Percentiles rank a stretch among this genome's conserved stretches.
Conservation (phyloP, 2,113 vertebrate species). For the Saimiri boliviensis region DNA sequence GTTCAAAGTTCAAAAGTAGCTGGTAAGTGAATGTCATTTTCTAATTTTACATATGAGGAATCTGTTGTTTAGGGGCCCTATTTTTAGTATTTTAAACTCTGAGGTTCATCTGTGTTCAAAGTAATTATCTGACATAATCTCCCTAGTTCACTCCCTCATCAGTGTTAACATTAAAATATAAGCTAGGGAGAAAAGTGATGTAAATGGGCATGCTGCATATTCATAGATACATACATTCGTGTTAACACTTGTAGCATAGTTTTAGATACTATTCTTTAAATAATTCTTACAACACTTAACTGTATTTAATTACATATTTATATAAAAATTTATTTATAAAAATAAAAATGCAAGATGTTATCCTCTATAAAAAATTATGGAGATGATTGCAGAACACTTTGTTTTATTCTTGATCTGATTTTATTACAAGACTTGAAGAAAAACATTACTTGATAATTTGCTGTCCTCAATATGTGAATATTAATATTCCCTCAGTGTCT, state of each 20-base stretch:
- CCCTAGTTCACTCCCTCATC: neutral
- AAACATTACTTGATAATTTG: conserved; percentile 20
- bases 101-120: neutral
- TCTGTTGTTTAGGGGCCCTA: neutral
- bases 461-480: conserved; percentile 15
- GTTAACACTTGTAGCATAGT: neutral
- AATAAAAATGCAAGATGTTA: neutral
- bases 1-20: neutral
- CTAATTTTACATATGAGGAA: neutral
- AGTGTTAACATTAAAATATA: conserved; percentile 14
- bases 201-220: neutral
- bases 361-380: neutral
- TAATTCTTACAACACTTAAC: neutral
- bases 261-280: conserved; percentile 26
- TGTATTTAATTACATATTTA: neutral
- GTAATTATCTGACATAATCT: conserved; percentile 23
- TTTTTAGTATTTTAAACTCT: conserved; percentile 31
- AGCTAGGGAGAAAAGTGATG: neutral
- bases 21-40: neutral
- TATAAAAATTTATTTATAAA: neutral
- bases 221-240: neutral
- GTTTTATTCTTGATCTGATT: neutral
- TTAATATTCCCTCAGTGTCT: neutral
- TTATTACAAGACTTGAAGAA: neutral
- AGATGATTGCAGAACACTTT: neutral